These are phyloP conservation scores for Phycodurus eques DNA, from an alignment of 2,113 vertebrate species.

Conservation along the genomic window DNA sequence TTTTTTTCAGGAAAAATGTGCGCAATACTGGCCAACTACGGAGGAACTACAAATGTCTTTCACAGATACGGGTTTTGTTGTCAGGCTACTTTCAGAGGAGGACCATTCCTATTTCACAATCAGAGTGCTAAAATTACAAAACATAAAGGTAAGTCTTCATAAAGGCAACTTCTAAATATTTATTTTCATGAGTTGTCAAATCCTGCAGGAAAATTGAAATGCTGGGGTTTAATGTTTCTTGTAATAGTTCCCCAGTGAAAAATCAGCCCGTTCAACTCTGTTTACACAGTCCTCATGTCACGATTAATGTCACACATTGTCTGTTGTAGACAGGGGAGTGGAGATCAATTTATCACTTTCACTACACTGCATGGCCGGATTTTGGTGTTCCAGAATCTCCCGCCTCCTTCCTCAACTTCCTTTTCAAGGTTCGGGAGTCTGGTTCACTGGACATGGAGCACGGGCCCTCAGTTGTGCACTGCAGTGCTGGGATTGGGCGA, in stretches of 20 bases:
- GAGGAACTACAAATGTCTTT: conserved; percentile 85
- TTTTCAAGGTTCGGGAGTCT: conserved; percentile 92
- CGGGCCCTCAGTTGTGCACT: conserved; percentile 88
- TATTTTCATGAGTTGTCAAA: neutral
- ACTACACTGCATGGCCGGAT: conserved; percentile 99
- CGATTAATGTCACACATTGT: conserved; percentile 15
- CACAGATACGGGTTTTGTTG: conserved; percentile 87
- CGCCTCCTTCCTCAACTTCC: conserved; percentile 94
- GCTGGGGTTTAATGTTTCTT: too few relatives aligned
- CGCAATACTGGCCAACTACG: conserved; percentile 93
- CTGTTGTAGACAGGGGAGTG: conserved; percentile 81
- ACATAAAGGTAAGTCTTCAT: conserved; percentile 78
- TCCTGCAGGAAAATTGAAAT: too few relatives aligned
- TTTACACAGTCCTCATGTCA: neutral
- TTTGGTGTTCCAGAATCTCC: conserved; percentile 98
- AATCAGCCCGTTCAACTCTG: neutral
- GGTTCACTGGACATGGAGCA: conserved; percentile 82
- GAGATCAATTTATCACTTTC: conserved; percentile 93
- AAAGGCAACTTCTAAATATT: neutral
- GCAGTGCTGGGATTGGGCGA: conserved; percentile 95
- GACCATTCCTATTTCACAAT: conserved; percentile 90
- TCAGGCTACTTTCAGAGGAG: conserved; percentile 89
- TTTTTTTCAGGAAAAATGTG: conserved; percentile 88
- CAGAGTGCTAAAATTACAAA: conserved; percentile 86
- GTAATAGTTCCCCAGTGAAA: too few relatives aligned